Evolutionary conservation across 53 echinoderm and acorn worm species (phyloP).

Genomic region (Pentamera pediparva): DNA sequence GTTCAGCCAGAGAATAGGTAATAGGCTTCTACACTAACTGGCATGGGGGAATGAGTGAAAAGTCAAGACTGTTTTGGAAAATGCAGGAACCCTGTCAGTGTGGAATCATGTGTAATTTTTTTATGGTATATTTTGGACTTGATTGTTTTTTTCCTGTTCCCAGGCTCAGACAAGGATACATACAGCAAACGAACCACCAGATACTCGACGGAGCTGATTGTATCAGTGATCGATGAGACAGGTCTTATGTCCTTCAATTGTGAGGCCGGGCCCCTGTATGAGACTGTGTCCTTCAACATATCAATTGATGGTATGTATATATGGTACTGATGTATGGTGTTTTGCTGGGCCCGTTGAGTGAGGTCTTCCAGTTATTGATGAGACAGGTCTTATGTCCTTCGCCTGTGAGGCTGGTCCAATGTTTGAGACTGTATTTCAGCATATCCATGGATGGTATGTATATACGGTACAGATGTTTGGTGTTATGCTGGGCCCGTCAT

Average conservation of each 20-base stretch:
- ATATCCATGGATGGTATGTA: constrained; percentile 46
- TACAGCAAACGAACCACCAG: constrained; percentile 28
- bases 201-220: constrained; percentile 39
- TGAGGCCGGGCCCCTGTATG: constrained; percentile 58
- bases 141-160: background rate
- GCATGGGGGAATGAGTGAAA: too few relatives aligned
- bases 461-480: too few relatives aligned
- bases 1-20: too few relatives aligned
- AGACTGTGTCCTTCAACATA: constrained; percentile 58
- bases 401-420: constrained; percentile 72
- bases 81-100: too few relatives aligned
- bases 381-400: constrained; percentile 41
- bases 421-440: constrained; percentile 44
- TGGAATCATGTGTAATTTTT: too few relatives aligned
- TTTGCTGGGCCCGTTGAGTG: too few relatives aligned
- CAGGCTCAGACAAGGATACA: background rate
- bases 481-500: too few relatives aligned
- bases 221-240: constrained; percentile 27
- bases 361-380: constrained; percentile 28
- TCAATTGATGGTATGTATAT: constrained; percentile 40
- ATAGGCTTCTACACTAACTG: constrained; percentile 54
- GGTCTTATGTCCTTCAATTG: constrained; percentile 53
- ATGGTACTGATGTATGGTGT: too few relatives aligned
- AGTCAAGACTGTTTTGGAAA: too few relatives aligned
- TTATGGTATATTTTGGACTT: too few relatives aligned